phyloP scores from a whole-genome alignment of 2,797 vertebrate genomes.

The Mormyrops attenuatus region DNA sequence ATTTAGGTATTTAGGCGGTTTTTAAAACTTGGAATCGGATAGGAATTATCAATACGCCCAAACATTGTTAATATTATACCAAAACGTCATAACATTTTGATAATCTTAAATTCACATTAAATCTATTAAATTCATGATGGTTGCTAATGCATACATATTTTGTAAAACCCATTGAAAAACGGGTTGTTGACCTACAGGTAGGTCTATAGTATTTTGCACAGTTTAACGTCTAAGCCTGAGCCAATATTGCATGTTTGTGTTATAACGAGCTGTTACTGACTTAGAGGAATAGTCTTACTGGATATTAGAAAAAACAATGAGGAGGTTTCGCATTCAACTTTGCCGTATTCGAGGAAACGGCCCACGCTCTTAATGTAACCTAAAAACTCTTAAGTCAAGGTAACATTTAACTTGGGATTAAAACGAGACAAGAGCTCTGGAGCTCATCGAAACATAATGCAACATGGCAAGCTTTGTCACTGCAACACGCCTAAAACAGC shows the following conservation, averaged over 20 bases:
- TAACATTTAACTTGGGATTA: constrained; percentile 29
- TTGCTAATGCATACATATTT: not conserved
- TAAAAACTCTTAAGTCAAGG: not conserved
- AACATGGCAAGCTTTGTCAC: constrained; percentile 23
- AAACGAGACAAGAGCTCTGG: constrained; percentile 54
- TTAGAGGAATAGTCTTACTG: not conserved
- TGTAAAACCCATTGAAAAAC: not conserved
- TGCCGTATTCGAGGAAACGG: not conserved
- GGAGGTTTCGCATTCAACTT: not conserved
- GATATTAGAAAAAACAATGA: not conserved
- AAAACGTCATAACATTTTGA: not conserved
- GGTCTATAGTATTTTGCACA: not conserved
- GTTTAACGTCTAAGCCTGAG: not conserved
- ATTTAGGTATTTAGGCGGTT: not conserved
- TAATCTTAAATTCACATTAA: not conserved
- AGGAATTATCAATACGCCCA: not conserved
- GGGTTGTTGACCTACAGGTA: not conserved
- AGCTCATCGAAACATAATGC: not conserved
- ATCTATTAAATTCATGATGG: not conserved
- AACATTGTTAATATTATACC: not conserved
- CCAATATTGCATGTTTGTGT: not conserved
- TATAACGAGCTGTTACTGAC: not conserved
- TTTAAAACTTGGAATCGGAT: not conserved
- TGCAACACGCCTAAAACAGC: constrained; percentile 18
- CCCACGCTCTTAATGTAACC: not conserved